Evolutionary conservation across 2,797 vertebrate genomes (phyloP).

Genomic region (Yasuhikotakia modesta): DNA sequence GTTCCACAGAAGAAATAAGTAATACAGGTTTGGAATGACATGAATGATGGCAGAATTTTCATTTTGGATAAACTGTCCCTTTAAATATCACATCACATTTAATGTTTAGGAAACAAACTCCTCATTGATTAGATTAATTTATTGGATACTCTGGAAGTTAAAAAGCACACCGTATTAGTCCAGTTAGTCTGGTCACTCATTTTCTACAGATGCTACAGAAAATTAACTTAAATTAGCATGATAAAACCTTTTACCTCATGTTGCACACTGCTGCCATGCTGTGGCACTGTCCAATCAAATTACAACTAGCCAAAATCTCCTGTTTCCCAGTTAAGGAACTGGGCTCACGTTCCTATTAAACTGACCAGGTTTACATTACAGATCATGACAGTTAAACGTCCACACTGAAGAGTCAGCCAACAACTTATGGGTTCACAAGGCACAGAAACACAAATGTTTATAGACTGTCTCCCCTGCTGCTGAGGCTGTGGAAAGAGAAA

Average conservation of each 20-base stretch:
- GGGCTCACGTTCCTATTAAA: slow-evolving; percentile 35
- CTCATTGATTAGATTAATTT: slow-evolving; percentile 19
- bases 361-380: slow-evolving; percentile 29
- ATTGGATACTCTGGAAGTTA: slow-evolving; percentile 15
- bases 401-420: slow-evolving; percentile 63
- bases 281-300: slow-evolving; percentile 66
- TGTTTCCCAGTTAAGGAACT: slow-evolving; percentile 50
- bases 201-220: slow-evolving; percentile 15
- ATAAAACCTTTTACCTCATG: slow-evolving; percentile 67
- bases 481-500: slow-evolving; percentile 83
- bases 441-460: slow-evolving; percentile 75
- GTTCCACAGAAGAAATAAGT: background rate
- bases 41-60: background rate
- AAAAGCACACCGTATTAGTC: slow-evolving; percentile 35
- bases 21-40: background rate
- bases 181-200: slow-evolving; percentile 28
- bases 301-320: slow-evolving; percentile 51
- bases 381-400: slow-evolving; percentile 57
- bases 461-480: slow-evolving; percentile 72
- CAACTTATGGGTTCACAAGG: slow-evolving; percentile 70
- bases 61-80: background rate
- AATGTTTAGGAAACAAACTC: background rate
- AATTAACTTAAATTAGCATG: slow-evolving; percentile 43
- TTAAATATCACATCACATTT: slow-evolving; percentile 12
- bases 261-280: slow-evolving; percentile 65